Evolutionary conservation across 1,140 invertebrate species (phyloP).

Genomic region (Scaptodrosophila lebanonensis): DNA sequence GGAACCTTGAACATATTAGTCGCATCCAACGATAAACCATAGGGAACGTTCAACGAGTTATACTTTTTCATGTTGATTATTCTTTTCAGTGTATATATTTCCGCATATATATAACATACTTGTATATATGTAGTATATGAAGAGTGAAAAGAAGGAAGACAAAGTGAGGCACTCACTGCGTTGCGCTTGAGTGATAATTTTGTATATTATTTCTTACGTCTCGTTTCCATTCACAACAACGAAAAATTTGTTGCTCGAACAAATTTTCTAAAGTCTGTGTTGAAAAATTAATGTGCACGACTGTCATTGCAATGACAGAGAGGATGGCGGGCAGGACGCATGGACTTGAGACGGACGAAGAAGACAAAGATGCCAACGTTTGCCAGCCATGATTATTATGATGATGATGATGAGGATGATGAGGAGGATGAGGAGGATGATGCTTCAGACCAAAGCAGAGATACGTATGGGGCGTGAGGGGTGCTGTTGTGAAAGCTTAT

Average conservation of each 20-base stretch:
- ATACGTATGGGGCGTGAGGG: constrained; percentile 44
- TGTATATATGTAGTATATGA: too few species aligned
- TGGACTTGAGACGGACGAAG: constrained; percentile 7
- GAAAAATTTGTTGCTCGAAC: constrained; percentile 61
- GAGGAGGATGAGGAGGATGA: not conserved
- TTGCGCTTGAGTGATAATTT: constrained; percentile 14
- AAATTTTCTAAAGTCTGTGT: constrained; percentile 68
- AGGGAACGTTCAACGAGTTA: too few species aligned
- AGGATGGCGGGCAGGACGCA: constrained; percentile 37
- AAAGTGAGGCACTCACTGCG: constrained; percentile 23
- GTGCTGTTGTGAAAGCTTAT: constrained; percentile 68
- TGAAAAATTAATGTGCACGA: constrained; percentile 73
- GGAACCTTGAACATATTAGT: too few species aligned
- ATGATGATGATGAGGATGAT: not conserved
- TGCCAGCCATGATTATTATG: too few species aligned
- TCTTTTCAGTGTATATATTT: too few species aligned
- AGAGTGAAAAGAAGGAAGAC: too few species aligned
- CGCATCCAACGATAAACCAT: too few species aligned
- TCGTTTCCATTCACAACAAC: not conserved
- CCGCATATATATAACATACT: too few species aligned
- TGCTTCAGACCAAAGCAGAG: not conserved
- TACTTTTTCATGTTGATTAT: too few species aligned
- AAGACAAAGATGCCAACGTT: too few species aligned
- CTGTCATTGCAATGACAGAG: constrained; percentile 70
- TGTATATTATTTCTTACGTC: not conserved